Percentiles rank a stretch among this genome's conserved stretches.
Conservation (phyloP, 2,888 invertebrate genomes). For the Chrysolina oricalcia region DNA sequence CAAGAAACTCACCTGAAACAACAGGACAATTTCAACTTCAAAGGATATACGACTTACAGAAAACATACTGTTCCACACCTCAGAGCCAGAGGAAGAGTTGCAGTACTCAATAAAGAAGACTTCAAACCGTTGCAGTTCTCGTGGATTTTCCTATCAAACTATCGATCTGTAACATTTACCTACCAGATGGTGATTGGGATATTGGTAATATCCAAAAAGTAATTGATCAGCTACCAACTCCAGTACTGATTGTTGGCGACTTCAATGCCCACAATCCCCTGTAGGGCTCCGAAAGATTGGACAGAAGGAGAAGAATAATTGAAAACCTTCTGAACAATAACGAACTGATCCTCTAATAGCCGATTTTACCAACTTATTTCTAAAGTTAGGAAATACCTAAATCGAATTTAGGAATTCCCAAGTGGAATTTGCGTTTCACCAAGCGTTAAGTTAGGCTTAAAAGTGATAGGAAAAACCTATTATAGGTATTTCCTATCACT, state of each 20-base stretch:
- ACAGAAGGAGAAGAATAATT: no score
- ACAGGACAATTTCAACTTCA: background rate
- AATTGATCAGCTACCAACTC: background rate
- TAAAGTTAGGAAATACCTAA: no score
- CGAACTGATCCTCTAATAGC: no score
- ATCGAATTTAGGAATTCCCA: no score
- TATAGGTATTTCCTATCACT: no score
- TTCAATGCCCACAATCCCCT: no score
- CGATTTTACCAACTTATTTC: no score
- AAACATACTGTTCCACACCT: background rate
- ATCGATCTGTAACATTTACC: background rate
- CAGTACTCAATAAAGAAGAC: background rate
- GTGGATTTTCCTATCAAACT: background rate
- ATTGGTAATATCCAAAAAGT: background rate
- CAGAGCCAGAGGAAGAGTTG: background rate
- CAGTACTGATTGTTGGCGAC: background rate
- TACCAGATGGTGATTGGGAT: conserved; percentile 3
- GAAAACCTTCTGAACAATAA: no score
- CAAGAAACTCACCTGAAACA: conserved; percentile 3
- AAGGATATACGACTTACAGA: background rate
- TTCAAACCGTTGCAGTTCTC: conserved; percentile 2
- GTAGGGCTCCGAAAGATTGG: no score
- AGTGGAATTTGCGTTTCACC: no score
- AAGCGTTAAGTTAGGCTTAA: no score
- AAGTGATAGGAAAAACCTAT: no score